Percentiles rank a stretch among this genome's conserved stretches.
Evolutionary conservation across 2,888 invertebrate genomes (phyloP).

Genomic region (Rugalucina vietnamica): DNA sequence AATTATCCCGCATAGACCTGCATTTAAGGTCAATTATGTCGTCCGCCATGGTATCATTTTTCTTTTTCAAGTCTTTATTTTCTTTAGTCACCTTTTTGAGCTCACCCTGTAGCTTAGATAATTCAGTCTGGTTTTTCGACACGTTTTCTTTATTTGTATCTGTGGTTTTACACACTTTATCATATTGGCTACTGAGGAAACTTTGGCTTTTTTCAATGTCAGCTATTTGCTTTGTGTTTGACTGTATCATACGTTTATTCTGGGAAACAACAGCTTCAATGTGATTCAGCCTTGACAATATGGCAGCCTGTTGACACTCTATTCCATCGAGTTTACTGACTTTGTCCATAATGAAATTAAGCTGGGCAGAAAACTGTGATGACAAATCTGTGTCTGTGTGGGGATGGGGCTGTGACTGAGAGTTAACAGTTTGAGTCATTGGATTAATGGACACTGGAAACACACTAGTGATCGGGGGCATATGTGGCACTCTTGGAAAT

Average conservation of each 20-base stretch:
- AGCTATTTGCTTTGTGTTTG: neutral
- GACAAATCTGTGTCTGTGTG: neutral
- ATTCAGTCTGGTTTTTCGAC: neutral
- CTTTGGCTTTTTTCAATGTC: neutral
- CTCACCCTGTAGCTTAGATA: slow-evolving; percentile 1
- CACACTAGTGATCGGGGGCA: neutral
- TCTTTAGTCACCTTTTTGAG: neutral
- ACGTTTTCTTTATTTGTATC: neutral
- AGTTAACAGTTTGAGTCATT: neutral
- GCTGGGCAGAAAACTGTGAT: neutral
- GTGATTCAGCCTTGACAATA: neutral
- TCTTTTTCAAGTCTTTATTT: neutral
- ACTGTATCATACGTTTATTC: neutral
- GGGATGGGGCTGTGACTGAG: neutral
- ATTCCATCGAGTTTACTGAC: neutral
- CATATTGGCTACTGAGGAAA: neutral
- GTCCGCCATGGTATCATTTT: neutral
- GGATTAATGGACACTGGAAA: neutral
- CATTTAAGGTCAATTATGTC: neutral
- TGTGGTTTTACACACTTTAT: neutral
- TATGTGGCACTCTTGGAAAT: neutral
- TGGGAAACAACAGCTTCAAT: neutral
- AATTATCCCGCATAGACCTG: neutral
- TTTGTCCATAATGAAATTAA: neutral
- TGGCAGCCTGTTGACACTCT: neutral